Evolutionary conservation across 2,797 vertebrate genomes (phyloP).

Genomic region (Trachurus trachurus): DNA sequence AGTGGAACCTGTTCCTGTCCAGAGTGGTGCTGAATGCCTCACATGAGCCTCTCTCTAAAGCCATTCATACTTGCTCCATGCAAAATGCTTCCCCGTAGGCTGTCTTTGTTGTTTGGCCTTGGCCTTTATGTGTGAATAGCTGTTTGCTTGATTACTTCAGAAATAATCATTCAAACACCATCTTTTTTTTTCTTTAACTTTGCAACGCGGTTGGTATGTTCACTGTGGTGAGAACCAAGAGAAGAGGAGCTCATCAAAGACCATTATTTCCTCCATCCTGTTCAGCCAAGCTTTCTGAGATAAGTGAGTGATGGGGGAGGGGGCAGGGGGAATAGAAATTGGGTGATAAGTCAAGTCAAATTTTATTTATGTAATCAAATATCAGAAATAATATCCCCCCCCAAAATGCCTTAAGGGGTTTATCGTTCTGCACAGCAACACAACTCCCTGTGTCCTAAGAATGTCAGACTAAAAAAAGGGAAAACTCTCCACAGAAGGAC

Average conservation of each 20-base stretch:
- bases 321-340: conserved; percentile 6
- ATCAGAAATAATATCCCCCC: background rate
- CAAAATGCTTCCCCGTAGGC: conserved; percentile 4
- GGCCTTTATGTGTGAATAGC: conserved; percentile 56
- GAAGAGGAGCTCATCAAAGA: conserved; percentile 55
- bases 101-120: conserved; percentile 53
- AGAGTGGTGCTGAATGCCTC: conserved; percentile 33
- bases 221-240: conserved; percentile 10
- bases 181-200: conserved; percentile 50
- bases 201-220: conserved; percentile 16
- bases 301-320: background rate
- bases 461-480: background rate
- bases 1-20: conserved; percentile 34
- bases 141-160: conserved; percentile 56
- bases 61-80: conserved; percentile 46
- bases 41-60: conserved; percentile 43
- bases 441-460: background rate
- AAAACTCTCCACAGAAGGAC: background rate
- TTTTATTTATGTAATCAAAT: background rate
- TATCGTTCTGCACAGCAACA: background rate
- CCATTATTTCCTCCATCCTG: conserved; percentile 39
- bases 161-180: conserved; percentile 40
- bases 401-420: background rate
- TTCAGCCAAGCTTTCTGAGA: conserved; percentile 46
- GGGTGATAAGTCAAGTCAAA: conserved; percentile 7